Evolutionary conservation across 53 echinoderm and acorn worm species (phyloP).

Genomic region (Holothuria scabra): DNA sequence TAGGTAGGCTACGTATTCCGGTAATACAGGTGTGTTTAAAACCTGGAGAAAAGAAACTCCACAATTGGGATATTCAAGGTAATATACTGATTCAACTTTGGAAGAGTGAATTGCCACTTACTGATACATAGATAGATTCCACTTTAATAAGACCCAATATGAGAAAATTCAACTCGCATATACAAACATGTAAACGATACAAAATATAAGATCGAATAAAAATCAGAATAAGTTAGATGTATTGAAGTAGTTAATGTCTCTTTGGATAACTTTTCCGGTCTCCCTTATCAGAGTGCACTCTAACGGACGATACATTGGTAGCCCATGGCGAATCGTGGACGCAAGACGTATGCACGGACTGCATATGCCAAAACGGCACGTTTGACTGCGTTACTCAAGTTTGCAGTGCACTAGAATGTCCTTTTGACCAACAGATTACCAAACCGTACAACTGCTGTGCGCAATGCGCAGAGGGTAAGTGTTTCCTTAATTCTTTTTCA

Average conservation of each 20-base stretch:
- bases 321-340: not conserved
- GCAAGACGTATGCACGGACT: not conserved
- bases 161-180: no score
- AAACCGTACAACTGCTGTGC: not conserved
- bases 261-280: not conserved
- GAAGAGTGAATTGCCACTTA: no score
- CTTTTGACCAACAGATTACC: not conserved
- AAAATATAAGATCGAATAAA: no score
- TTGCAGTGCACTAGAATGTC: not conserved
- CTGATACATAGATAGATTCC: no score
- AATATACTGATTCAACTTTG: no score
- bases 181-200: no score
- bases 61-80: no score
- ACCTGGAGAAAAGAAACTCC: no score
- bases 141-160: no score
- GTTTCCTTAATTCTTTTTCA: no score
- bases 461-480: not conserved
- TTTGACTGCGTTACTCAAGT: not conserved
- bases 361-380: not conserved
- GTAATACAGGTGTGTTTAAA: no score
- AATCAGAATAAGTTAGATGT: not conserved
- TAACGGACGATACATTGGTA: not conserved
- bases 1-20: no score
- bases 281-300: not conserved
- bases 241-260: not conserved